Conservation (phyloP, 2,888 invertebrate genomes). For the Athalia cordata region DNA sequence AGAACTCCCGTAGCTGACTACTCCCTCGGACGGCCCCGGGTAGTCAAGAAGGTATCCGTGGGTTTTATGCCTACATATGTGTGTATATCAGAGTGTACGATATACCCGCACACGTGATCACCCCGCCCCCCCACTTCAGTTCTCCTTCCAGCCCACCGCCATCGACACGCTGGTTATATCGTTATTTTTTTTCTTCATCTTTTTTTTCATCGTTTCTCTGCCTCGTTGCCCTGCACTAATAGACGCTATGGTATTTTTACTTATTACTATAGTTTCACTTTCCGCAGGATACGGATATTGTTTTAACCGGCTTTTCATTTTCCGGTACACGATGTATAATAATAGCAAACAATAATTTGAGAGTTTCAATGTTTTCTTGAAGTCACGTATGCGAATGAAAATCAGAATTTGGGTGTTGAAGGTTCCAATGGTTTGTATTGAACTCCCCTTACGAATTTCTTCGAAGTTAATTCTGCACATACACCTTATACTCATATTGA, state of each 20-base stretch:
- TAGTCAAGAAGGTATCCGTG: conserved; percentile 14
- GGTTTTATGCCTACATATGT: conserved; percentile 11
- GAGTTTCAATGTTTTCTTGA: background rate
- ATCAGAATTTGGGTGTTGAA: background rate
- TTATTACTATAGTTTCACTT: conserved; percentile 26
- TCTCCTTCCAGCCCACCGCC: conserved; percentile 17
- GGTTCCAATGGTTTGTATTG: background rate
- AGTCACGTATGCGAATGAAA: background rate
- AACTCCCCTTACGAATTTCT: background rate
- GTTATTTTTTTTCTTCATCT: conserved; percentile 16
- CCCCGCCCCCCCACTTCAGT: conserved; percentile 5
- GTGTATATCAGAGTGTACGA: background rate
- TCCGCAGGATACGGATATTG: conserved; percentile 25
- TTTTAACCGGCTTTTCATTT: conserved; percentile 16
- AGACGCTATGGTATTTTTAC: conserved; percentile 3
- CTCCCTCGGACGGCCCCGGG: conserved; percentile 38
- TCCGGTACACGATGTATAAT: background rate
- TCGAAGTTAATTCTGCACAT: conserved; percentile 9
- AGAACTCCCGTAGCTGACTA: conserved; percentile 45
- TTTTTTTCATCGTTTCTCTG: conserved; percentile 34
- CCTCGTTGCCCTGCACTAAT: conserved; percentile 35
- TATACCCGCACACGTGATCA: conserved; percentile 13
- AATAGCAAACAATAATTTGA: background rate
- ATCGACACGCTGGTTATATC: background rate
- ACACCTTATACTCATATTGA: background rate